Evolutionary conservation across 2,113 vertebrate genomes (phyloP), one percentile per base, ranked within the genome.

Genomic region (Etheostoma cragini): DNA sequence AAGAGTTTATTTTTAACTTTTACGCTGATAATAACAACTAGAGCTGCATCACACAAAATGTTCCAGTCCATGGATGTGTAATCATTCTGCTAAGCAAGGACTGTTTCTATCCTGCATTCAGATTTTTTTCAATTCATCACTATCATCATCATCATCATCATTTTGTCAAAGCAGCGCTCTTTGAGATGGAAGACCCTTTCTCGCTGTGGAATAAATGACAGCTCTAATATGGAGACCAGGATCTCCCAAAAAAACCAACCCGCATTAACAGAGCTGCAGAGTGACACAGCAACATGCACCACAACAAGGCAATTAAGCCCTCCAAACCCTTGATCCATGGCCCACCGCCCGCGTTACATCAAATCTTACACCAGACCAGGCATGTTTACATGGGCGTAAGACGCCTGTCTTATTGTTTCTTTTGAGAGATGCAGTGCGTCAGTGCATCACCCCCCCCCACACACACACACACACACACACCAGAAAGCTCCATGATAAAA

Each of bases 401-500:
- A 83, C 1, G 70, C 60, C 73, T 58, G 80, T 33, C 63, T 30
- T 70, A 78, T 57, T 68, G 80, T 80, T 80, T 87, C 63, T 83
- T 76, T 38, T 56, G 65, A 81, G 72, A 73, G 75, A 76, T 58
- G 63, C 12, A 60, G 72, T 86, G 72, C 86, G 71, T 89, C 87
- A 89, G 33, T 26, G 47, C 26, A 24, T 65, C 61, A 21, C 64
- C 61, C 80, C 80, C 69, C 68, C 2, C 38, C 38, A 8, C 10
- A 10, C 57, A 56, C 33, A 56, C 38, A 47, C 42, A 49, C 24
- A 66, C 21, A 65, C 46, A 19, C 17, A 66, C 72, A 83, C 63
- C 77, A 85, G 58, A 86, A 14, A 35, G 52, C 45, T 21, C 72
- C 80, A 78, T 85, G 80, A 91, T 85, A 50, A 80, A 67, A 66